Evolutionary conservation across 2,888 invertebrate species (phyloP), one percentile per base, ranked within the genome.

Genomic region (Temnothorax unifasciatus): DNA sequence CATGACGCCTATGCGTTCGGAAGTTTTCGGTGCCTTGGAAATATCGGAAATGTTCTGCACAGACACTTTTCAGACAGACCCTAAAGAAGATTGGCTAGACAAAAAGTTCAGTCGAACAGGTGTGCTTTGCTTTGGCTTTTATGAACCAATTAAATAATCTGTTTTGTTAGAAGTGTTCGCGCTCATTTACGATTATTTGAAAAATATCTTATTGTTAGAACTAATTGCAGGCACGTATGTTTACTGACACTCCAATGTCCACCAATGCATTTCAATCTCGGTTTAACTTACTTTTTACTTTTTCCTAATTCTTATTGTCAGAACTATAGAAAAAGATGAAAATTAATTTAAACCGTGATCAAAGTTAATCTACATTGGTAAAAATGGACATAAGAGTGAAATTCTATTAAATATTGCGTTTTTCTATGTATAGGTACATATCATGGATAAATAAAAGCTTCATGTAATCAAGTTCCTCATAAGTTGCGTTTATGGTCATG

Each of bases 371-470:
- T 29, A 29, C 29, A 29, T 29, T 29, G 29, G 29, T 29, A 29
- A 3, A 29, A 29, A 29, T 29, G 29, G 29, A 29, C 29, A 29
- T 29, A 29, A 34, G 34, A 34, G 5, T 15, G n/a, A 69, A 52
- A 52, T 4, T 41, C 21, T 15, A 54, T 29, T 44, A 41, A 66
- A 44, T 13, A 54, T 44, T 38, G 13, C 15, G 9, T 21, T 41
- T 44, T 76, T 29, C 18, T 13, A 54, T 21, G 54, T 3, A 41
- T 68, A 44, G 4, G 6, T 6, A 4, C 6, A 34, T 52, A 18
- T 34, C 11, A 11, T 54, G 25, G 2, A 5, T 44, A 66, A 77
- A 57, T 64, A 64, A 68, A 77, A 57, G 34, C 9, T n/a, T 29
- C 21, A 13, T 18, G 50, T 52, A 47, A 76, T 4, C 11, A 52